Evolutionary conservation across 2,113 vertebrate species (phyloP).

Genomic region (Rousettus leschenaultii): DNA sequence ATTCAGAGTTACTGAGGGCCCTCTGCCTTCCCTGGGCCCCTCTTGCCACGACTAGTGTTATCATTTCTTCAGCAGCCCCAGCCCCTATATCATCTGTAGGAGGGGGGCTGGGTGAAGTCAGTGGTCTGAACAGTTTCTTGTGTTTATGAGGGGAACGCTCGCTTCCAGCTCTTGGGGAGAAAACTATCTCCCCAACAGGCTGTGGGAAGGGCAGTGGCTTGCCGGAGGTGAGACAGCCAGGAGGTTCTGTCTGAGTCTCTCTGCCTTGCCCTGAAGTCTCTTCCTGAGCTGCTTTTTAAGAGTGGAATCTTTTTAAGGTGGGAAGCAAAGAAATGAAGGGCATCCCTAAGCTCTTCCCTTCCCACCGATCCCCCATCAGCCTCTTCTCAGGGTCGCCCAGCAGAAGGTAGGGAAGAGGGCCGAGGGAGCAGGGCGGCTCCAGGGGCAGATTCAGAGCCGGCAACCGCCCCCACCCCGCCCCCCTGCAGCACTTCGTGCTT

Average conservation of each 20-base stretch:
- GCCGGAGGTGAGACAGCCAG: background rate
- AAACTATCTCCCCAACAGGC: background rate
- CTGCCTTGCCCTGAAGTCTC: background rate
- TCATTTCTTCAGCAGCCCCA: too few species aligned
- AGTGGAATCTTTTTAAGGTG: background rate
- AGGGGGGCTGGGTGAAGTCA: background rate
- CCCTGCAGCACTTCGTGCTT: rapidly evolving
- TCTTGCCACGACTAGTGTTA: background rate
- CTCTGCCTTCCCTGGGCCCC: background rate
- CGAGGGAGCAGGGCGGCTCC: rapidly evolving
- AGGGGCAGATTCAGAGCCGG: background rate
- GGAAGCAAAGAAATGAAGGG: background rate
- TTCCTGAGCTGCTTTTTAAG: background rate
- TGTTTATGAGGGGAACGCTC: background rate
- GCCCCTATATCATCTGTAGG: background rate
- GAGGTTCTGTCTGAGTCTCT: background rate
- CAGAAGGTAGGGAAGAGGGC: background rate
- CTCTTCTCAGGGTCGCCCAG: background rate
- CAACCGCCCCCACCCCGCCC: too few species aligned
- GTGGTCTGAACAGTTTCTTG: background rate
- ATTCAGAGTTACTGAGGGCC: background rate
- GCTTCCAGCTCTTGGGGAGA: background rate
- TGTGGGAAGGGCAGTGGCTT: background rate
- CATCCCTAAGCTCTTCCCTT: background rate
- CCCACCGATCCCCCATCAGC: background rate